Conservation (phyloP, 1,140 invertebrate genomes). For the Holotrichia oblita region DNA sequence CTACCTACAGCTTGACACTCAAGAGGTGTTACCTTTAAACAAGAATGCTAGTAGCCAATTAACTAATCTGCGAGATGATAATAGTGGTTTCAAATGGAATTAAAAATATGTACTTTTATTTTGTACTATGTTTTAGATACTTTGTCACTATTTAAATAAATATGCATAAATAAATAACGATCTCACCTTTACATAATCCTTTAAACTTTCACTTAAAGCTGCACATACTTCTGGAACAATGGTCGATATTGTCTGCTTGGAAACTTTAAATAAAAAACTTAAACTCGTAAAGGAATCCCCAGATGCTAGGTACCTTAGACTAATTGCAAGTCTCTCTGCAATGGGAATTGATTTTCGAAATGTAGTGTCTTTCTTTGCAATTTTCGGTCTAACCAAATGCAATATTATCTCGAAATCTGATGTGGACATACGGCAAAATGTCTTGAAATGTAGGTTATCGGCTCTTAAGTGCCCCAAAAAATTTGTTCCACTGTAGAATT, state of each 20-base stretch:
- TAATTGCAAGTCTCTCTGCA: conserved; percentile 49
- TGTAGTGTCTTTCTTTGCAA: neutral
- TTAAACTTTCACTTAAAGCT: conserved; percentile 46
- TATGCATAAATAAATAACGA: conserved; percentile 21
- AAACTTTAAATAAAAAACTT: conserved; percentile 52
- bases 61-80: no score
- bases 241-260: conserved; percentile 54
- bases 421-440: no score
- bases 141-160: neutral
- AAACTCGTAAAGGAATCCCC: conserved; percentile 54
- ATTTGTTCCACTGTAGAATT: no score
- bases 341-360: neutral
- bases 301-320: conserved; percentile 54
- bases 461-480: no score
- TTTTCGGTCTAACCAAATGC: neutral
- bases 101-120: no score
- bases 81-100: no score
- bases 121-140: no score
- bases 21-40: no score
- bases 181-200: conserved; percentile 42
- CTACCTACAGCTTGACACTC: no score
- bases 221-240: conserved; percentile 55
- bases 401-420: neutral
- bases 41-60: no score
- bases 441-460: no score